Percentiles rank a stretch among this genome's conserved stretches.
Conservation (phyloP, 2,888 invertebrate species). For the Mythimna albipuncta region DNA sequence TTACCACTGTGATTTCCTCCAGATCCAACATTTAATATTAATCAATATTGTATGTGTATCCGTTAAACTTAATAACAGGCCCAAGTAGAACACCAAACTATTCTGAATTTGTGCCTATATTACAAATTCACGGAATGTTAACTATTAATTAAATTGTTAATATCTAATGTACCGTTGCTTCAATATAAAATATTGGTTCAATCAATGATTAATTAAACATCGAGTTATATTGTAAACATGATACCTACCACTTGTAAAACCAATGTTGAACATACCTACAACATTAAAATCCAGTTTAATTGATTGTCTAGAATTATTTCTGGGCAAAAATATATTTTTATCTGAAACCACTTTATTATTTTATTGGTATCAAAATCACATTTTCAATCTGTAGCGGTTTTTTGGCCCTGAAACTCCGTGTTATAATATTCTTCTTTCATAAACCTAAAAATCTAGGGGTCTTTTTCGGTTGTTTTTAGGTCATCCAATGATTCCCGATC, state of each 20-base stretch:
- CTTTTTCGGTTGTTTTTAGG: no score
- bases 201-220: neutral
- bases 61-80: neutral
- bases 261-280: neutral
- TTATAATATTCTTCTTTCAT: neutral
- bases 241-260: slow-evolving; percentile 13
- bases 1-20: no score
- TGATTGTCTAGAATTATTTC: slow-evolving; percentile 1
- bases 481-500: no score
- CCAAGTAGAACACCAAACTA: neutral
- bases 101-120: neutral
- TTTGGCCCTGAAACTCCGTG: neutral
- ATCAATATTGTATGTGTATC: neutral
- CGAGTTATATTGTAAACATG: slow-evolving; percentile 1
- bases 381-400: neutral
- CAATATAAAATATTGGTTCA: neutral
- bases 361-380: slow-evolving; percentile 5
- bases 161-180: neutral
- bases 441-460: neutral
- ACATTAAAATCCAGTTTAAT: neutral
- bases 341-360: neutral
- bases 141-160: slow-evolving; percentile 17
- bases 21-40: no score
- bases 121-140: slow-evolving; percentile 11
- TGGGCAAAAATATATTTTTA: neutral